Base-by-base conservation (phyloP, 2,113 vertebrate genomes). In the Ophthalmolycus amberensis region DNA sequence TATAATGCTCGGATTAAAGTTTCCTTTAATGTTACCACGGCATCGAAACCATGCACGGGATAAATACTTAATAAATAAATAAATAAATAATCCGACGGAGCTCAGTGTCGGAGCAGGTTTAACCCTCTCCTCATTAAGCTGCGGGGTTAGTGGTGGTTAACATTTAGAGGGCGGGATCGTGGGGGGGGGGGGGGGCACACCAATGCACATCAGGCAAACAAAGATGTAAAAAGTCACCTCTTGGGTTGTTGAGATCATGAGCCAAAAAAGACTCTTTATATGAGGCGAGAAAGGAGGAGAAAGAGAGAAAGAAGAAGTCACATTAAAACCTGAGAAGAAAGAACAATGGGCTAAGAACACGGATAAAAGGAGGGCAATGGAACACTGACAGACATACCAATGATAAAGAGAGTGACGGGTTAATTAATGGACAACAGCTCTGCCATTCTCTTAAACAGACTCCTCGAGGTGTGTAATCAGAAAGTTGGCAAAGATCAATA, bases 181-280 rank as follows among this genome's bases (percentile, higher is more conserved):
- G n/a, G 32, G 20, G 50, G n/a, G 32, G 44, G 60, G 84, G 70
- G 25, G 72, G 65, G 75, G 34, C 80, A 77, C 71, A 90, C 75
- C 82, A 83, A 78, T 34, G 85, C 80, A 85, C 84, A 87, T 81
- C 92, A 94, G 81, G 90, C 90, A 93, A 92, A 86, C 80, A 90
- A 89, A 94, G 92, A 95, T 95, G 95, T 73, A 96, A 96, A 95
- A 94, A 95, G 92, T 99, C 98, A 99, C 98, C 98, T 99, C 97
- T 98, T 94, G 97, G 95, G 96, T 97, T 99, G 97, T 96, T 99
- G 97, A 97, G 97, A 95, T 98, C 97, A 95, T 97, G 97, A 99
- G 97, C 96, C 96, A 97, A 96, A 96, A 98, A 96, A 96, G 97
- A 97, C 94, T 99, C 98, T 99, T 99, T 97, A 94, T 85, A 93